Percentiles rank a stretch among this genome's conserved stretches.
Conservation (phyloP, 2,888 invertebrate genomes). For the Lampropteryx suffumata region DNA sequence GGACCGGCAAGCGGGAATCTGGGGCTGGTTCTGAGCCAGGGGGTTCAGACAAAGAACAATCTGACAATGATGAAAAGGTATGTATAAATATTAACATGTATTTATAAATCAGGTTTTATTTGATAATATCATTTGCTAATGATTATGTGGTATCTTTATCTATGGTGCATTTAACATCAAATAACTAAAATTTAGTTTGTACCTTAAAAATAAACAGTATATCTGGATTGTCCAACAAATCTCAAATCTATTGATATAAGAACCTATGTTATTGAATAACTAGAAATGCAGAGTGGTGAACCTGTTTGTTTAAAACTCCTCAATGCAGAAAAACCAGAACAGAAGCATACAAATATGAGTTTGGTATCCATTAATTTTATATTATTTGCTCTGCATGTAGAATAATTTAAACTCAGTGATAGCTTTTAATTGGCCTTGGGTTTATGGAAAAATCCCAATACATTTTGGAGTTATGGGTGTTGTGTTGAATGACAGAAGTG, state of each 20-base stretch:
- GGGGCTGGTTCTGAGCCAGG: slow-evolving; percentile 91
- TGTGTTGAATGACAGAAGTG: slow-evolving; percentile 86
- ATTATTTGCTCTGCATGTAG: slow-evolving; percentile 52
- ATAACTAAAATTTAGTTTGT: slow-evolving; percentile 12
- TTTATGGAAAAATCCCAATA: slow-evolving; percentile 29
- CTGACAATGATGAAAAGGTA: slow-evolving; percentile 96
- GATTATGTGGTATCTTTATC: too few relatives aligned
- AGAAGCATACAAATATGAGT: slow-evolving; percentile 2
- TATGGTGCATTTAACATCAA: not conserved
- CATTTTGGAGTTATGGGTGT: slow-evolving; percentile 46
- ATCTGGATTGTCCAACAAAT: slow-evolving; percentile 78
- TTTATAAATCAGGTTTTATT: not conserved
- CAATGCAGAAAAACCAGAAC: slow-evolving; percentile 8
- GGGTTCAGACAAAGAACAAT: slow-evolving; percentile 90
- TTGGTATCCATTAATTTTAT: slow-evolving; percentile 1
- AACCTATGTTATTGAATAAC: slow-evolving; percentile 43
- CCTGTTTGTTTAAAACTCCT: slow-evolving; percentile 9
- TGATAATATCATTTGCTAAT: too few relatives aligned
- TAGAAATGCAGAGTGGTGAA: slow-evolving; percentile 74
- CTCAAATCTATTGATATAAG: slow-evolving; percentile 29
- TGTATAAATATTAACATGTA: slow-evolving; percentile 55
- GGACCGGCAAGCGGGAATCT: slow-evolving; percentile 86
- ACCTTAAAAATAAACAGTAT: slow-evolving; percentile 39
- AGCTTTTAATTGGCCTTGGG: slow-evolving; percentile 22
- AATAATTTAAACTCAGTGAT: slow-evolving; percentile 25